Conservation (phyloP, 2,113 vertebrate species). For the Sinosuthora webbiana region DNA sequence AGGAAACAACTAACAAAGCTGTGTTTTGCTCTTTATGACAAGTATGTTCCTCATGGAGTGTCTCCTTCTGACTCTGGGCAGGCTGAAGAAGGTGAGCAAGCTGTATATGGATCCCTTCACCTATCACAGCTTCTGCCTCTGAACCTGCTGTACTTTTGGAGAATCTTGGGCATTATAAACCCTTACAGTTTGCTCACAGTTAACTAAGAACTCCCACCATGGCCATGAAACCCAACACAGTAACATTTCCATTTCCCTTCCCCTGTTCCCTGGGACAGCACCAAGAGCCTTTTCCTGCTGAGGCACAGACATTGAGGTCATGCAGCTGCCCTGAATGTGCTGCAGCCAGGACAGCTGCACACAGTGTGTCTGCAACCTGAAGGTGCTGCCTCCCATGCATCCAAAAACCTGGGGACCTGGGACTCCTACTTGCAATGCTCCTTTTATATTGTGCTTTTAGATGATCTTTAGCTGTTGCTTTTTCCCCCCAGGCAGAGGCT, state of each 20-base stretch:
- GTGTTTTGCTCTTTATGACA: neutral
- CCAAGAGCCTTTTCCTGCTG: neutral
- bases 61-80: neutral
- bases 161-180: neutral
- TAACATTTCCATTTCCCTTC: neutral
- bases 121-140: neutral
- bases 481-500: neutral
- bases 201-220: neutral
- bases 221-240: neutral
- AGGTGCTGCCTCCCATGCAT: neutral
- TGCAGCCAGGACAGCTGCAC: neutral
- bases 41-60: neutral
- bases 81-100: neutral
- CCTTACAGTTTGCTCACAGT: neutral
- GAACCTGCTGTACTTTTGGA: neutral
- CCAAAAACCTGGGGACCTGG: neutral
- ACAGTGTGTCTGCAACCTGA: too few relatives aligned
- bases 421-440: neutral
- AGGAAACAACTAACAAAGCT: neutral
- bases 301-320: too few relatives aligned
- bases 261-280: neutral
- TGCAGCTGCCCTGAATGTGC: fast-evolving
- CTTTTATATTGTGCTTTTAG: neutral
- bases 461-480: neutral
- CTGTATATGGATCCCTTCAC: fast-evolving